A percentile compares a stretch with the other conserved stretches of the same genome.
Conservation (phyloP, 2,113 vertebrate genomes). For the Phocoena phocoena region DNA sequence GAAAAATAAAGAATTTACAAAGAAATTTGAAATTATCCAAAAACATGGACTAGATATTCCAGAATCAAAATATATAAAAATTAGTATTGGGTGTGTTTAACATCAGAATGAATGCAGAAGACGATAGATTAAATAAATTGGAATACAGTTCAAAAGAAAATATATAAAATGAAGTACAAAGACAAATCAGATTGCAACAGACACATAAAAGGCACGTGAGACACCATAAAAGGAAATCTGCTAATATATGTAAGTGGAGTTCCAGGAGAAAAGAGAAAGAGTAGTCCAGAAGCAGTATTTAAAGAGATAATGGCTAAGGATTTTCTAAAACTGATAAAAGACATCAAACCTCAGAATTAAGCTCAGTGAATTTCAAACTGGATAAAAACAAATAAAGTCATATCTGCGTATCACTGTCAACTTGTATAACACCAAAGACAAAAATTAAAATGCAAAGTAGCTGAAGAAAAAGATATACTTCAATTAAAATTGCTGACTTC, state of each 20-base stretch:
- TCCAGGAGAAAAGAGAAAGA: not conserved
- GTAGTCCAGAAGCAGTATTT: not conserved
- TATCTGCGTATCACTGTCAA: not conserved
- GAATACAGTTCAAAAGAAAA: not conserved
- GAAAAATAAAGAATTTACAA: not conserved
- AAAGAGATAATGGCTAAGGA: not conserved
- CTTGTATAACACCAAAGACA: not conserved
- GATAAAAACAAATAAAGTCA: constrained; percentile 14
- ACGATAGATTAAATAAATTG: not conserved
- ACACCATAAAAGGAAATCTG: not conserved
- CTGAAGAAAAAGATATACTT: not conserved
- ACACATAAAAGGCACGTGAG: not conserved
- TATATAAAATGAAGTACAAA: not conserved
- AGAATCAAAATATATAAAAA: constrained; percentile 6
- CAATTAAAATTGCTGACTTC: not conserved
- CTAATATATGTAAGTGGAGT: not conserved
- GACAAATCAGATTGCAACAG: not conserved
- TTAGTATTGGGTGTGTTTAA: not conserved
- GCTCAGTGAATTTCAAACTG: not conserved
- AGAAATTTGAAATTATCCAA: not conserved
- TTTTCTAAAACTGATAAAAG: not conserved
- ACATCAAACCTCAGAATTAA: not conserved
- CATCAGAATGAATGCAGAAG: not conserved
- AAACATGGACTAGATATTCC: not conserved
- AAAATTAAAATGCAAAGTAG: not conserved